Base-by-base conservation (phyloP, 2,888 invertebrate species). In the Toxonevra muliebris region DNA sequence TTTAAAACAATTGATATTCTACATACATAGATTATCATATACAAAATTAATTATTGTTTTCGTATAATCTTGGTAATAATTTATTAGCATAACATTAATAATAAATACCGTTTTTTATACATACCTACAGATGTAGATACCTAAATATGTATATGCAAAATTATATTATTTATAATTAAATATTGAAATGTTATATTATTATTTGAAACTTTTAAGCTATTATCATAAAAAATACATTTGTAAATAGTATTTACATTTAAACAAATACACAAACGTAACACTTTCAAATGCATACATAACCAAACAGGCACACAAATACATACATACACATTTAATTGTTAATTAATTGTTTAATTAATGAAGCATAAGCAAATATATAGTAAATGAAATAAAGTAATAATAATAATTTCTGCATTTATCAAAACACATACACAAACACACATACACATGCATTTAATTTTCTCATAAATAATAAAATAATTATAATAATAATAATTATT, bases 381-480 rank as follows among this genome's bases (percentile, higher is more conserved):
- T 78, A 79, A 78, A 78, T 79, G 78, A 79, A 69, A 75, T 78
- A 79, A 79, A 79, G 79, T 79, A 78, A 78, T 78, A 79, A 78
- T 79, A 77, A 74, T 77, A 76, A 79, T 77, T 78, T 74, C 76
- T 77, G 74, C 73, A 76, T 73, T 74, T 72, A 66, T 50, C 60
- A 69, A 50, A 40, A 7, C 19, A 10, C 7, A 30, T 5, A 7
- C 45, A 9, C 15, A 8, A 19, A 43, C 30, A 45, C 15, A 17
- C 45, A 45, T 43, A 55, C 11, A 30, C 2, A 30, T 7, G 10
- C 13, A 1, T 10, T 7, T 30, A 7, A 30, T 30, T 30, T 30
- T 30, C 7, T 30, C 7, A 4, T 30, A 4, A 4, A 4, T 30
- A 4, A 4, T 30, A 4, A 4, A 30, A 30, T 30, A 30, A n/a